Evolutionary conservation across 2,888 invertebrate species (phyloP), one percentile per base, ranked within the genome.

Genomic region (Ichneumoninae sp.): DNA sequence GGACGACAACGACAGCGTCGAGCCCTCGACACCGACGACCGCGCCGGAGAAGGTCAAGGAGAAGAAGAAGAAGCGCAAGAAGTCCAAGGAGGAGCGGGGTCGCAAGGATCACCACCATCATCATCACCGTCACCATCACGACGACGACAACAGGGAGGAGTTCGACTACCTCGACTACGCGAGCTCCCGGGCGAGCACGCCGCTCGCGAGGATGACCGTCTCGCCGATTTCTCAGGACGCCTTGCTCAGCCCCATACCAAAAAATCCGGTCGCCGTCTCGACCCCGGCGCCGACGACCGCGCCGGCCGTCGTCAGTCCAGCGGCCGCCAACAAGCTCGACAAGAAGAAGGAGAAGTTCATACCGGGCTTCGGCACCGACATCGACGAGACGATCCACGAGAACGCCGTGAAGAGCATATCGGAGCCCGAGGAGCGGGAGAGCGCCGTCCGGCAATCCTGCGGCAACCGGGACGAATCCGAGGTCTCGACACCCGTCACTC

Each of bases 51-150:
- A 97, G 87, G 94, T 94, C 74, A 97, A 96, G 91, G 97, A 97
- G 88, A 97, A 96, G 93, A 97, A 97, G 93, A 97, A 97, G 94
- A 97, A 97, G 93, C 96, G 97, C 89, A 97, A 97, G 93, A 97
- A 96, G 91, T 97, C 96, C 76, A 97, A 96, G 92, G 97, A 97
- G 89, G 97, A 97, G 84, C 96, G 96, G 87, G 96, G 95, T 90
- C 95, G 96, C 52, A 95, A 95, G 90, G 95, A 96, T 85, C 95
- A 96, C 90, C 96, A 96, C 89, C 96, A 96, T 91, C 96, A 96
- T 91, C 95, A 95, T 86, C 95, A 95, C 86, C 95, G 95, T 86
- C 93, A 92, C 79, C 93, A 91, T 78, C 92, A 87, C 80, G 93
- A 92, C 82, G 89, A 91, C 54, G 91, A 93, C 3, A 91, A 90